phyloP scores from a whole-genome alignment of 92 coral and sea anemone genomes.

The Heliopora coerulea region DNA sequence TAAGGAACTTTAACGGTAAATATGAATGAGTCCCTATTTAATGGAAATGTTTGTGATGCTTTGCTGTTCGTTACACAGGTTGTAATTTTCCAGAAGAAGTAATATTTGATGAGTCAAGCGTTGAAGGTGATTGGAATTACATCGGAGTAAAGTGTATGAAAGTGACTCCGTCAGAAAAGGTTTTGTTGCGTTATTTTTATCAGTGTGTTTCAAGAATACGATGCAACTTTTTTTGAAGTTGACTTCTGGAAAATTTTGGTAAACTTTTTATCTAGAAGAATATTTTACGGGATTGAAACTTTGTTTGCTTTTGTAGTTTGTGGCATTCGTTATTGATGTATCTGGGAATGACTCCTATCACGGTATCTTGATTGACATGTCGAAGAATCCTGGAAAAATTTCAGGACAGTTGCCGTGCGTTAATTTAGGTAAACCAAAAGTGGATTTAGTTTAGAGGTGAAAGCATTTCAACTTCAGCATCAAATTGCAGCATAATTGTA shows the following conservation, averaged over 20 bases:
- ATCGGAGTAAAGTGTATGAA: conserved; percentile 74
- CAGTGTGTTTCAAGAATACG: no score
- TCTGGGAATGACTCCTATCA: conserved; percentile 65
- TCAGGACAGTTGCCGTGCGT: conserved; percentile 75
- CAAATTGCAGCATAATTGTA: no score
- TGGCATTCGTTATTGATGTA: conserved; percentile 77
- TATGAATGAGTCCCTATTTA: no score
- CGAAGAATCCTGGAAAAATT: conserved; percentile 68
- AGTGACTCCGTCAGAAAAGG: conserved; percentile 88
- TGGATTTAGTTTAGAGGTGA: no score
- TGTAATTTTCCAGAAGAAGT: conserved; percentile 65
- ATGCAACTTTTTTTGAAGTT: background rate
- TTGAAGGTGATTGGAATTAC: conserved; percentile 32
- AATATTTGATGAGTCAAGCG: conserved; percentile 36
- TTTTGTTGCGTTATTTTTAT: no score
- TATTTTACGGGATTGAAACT: no score
- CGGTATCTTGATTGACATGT: conserved; percentile 72
- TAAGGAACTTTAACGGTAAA: no score
- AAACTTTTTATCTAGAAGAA: no score
- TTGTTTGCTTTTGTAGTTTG: conserved; percentile 50
- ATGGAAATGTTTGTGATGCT: no score
- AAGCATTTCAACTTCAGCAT: no score
- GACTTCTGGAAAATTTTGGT: background rate
- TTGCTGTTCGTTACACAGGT: no score
- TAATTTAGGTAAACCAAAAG: conserved; percentile 71